These are phyloP conservation scores for Willowsia nigromaculata DNA, from an alignment of 2,888 invertebrate species.

Conservation along the genomic window DNA sequence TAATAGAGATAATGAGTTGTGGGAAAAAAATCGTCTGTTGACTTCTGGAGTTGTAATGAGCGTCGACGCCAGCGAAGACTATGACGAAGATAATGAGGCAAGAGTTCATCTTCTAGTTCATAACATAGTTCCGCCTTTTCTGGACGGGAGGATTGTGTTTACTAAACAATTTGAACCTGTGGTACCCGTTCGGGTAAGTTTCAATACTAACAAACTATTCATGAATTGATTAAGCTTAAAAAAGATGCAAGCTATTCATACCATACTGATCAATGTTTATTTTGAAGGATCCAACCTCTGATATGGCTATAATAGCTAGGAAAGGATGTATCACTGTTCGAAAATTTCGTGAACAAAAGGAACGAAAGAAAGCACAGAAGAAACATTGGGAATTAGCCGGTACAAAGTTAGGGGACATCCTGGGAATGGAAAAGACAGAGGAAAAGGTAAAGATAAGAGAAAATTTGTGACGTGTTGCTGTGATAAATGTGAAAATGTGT, in stretches of 20 bases:
- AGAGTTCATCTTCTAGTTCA: slow-evolving; percentile 97
- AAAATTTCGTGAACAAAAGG: slow-evolving; percentile 96
- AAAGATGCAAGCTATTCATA: no score
- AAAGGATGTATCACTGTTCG: slow-evolving; percentile 96
- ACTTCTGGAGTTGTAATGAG: slow-evolving; percentile 96
- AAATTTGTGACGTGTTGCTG: not conserved
- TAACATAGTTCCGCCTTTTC: slow-evolving; percentile 98
- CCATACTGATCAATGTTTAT: not conserved
- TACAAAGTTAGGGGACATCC: slow-evolving; percentile 96
- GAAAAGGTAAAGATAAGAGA: slow-evolving; percentile 82
- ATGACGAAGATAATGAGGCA: slow-evolving; percentile 97
- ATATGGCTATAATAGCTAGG: slow-evolving; percentile 97
- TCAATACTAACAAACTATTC: no score
- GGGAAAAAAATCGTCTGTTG: slow-evolving; percentile 99
- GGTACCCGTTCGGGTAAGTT: slow-evolving; percentile 89
- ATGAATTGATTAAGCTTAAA: no score
- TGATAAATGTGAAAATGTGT: not conserved
- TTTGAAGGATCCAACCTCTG: slow-evolving; percentile 92
- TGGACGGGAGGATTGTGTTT: slow-evolving; percentile 99
- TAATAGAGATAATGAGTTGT: slow-evolving; percentile 93
- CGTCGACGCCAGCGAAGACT: slow-evolving; percentile 93
- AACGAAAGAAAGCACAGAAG: slow-evolving; percentile 96
- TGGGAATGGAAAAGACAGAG: slow-evolving; percentile 92
- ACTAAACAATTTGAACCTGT: slow-evolving; percentile 99
- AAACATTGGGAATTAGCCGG: slow-evolving; percentile 99